Conservation (phyloP, 2,113 vertebrate species). For the Microtus pennsylvanicus region DNA sequence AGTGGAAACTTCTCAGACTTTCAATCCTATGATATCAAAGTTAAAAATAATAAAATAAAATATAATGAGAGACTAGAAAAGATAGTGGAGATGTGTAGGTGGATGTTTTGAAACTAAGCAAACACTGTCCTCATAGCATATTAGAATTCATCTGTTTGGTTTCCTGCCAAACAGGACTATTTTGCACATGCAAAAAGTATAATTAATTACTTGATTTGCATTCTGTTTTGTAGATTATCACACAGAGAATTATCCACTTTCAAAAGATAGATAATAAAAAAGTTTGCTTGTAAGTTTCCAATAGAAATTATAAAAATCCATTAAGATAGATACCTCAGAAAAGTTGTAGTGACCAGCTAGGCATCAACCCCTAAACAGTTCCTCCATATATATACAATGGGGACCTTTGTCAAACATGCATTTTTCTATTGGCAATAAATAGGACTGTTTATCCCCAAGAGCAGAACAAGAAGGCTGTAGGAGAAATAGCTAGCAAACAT, state of each 20-base stretch:
- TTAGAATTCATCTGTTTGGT: neutral
- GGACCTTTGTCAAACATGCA: no score
- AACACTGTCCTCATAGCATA: neutral
- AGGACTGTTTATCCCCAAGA: neutral
- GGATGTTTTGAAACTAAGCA: no score
- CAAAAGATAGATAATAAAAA: neutral
- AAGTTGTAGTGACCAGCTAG: neutral
- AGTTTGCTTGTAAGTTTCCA: neutral
- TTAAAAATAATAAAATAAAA: neutral
- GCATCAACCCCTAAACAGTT: fast-evolving
- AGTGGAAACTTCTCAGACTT: neutral
- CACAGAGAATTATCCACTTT: neutral
- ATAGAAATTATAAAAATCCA: neutral
- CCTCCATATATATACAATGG: neutral
- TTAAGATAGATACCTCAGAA: neutral
- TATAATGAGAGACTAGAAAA: neutral
- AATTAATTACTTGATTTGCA: neutral
- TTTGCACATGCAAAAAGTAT: neutral
- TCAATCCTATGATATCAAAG: neutral
- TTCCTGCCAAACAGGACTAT: neutral
- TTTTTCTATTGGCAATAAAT: neutral
- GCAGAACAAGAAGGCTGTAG: neutral
- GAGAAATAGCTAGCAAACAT: neutral
- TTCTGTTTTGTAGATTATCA: neutral
- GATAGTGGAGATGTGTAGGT: fast-evolving